A percentile compares a stretch with the other conserved stretches of the same genome.
Evolutionary conservation across 2,888 invertebrate species (phyloP).

Genomic region (Thera britannica): DNA sequence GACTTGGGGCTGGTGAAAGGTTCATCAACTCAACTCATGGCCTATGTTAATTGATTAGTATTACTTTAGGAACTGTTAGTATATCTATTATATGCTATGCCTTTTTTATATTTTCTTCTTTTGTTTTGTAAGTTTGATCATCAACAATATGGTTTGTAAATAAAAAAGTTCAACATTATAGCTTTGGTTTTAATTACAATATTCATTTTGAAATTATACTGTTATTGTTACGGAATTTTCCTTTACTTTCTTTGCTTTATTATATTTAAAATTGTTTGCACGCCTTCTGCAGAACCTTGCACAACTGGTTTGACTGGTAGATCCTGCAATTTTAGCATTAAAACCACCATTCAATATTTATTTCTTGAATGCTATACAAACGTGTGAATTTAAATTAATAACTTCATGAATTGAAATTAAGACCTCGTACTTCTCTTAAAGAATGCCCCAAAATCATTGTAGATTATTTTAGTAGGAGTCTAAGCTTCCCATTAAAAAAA

Average conservation of each 20-base stretch:
- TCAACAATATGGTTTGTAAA: slow-evolving; percentile 2
- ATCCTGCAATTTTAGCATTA: slow-evolving; percentile 27
- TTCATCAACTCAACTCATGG: slow-evolving; percentile 29
- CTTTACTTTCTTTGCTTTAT: slow-evolving; percentile 3
- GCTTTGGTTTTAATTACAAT: slow-evolving; percentile 18
- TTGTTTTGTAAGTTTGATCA: slow-evolving; percentile 3
- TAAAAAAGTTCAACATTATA: not conserved
- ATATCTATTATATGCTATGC: slow-evolving; percentile 6
- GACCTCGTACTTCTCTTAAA: not conserved
- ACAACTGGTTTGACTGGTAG: slow-evolving; percentile 32
- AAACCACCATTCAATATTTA: slow-evolving; percentile 15
- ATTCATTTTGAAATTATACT: not conserved
- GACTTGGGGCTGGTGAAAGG: slow-evolving; percentile 33
- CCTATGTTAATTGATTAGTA: slow-evolving; percentile 28
- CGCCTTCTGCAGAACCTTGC: slow-evolving; percentile 29
- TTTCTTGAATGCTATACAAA: slow-evolving; percentile 24
- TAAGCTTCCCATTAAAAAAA: slow-evolving; percentile 2
- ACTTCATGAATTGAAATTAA: slow-evolving; percentile 2
- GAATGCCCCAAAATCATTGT: slow-evolving; percentile 3
- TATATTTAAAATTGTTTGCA: slow-evolving; percentile 25
- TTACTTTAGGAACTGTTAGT: slow-evolving; percentile 15
- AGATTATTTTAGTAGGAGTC: slow-evolving; percentile 4
- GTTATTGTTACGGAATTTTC: not conserved
- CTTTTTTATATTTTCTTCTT: slow-evolving; percentile 15
- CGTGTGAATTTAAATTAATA: slow-evolving; percentile 7